Conservation (phyloP, 1,140 invertebrate species). For the Bombus turneri region DNA sequence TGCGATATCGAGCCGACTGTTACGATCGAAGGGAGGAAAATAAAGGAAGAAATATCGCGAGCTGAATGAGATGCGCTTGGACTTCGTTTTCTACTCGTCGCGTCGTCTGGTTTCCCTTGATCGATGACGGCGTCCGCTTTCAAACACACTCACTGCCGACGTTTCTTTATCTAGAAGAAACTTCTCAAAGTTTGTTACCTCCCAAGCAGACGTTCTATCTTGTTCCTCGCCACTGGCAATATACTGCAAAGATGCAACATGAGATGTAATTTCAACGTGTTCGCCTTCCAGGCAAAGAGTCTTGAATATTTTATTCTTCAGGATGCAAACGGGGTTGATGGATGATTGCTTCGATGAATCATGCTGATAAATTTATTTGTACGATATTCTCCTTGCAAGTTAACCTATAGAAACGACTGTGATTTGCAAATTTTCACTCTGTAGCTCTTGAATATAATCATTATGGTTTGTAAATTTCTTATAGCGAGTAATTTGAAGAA, state of each 20-base stretch:
- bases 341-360: neutral
- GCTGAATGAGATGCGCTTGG: neutral
- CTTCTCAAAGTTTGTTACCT: neutral
- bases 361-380: neutral
- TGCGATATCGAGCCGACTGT: neutral
- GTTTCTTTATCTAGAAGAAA: constrained; percentile 5
- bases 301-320: neutral
- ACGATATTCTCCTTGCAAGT: no score
- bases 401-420: neutral
- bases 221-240: no score
- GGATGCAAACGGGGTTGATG: neutral
- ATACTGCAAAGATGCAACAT: neutral
- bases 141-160: neutral
- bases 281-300: neutral
- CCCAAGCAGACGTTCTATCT: neutral
- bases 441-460: neutral
- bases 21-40: constrained; percentile 38
- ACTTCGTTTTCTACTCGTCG: neutral
- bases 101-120: neutral
- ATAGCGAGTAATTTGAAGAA: no score
- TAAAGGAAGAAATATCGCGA: constrained; percentile 25
- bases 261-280: no score
- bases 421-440: neutral
- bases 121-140: constrained; percentile 19
- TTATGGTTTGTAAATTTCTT: neutral